These are phyloP conservation scores for Pseudomugil tenellus DNA, from an alignment of 2,797 vertebrate species.

Conservation along the genomic window DNA sequence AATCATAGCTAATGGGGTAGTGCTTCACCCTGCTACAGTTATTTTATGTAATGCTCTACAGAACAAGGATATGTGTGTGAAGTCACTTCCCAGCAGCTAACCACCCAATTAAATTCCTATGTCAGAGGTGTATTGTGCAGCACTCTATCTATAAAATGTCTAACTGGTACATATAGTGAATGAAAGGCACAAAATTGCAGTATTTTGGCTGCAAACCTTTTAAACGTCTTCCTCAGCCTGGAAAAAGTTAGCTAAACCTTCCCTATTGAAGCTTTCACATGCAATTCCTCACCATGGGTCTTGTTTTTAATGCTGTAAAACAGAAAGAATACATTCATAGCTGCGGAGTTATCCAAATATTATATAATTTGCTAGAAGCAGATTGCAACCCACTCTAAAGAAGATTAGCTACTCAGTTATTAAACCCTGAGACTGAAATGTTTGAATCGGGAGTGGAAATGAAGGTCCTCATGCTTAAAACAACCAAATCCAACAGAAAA, in stretches of 20 bases:
- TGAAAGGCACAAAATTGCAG: conserved; percentile 13
- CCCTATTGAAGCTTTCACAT: neutral
- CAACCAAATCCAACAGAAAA: neutral
- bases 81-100: conserved; percentile 9
- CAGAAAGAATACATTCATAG: neutral
- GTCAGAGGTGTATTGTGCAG: neutral
- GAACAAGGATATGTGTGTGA: conserved; percentile 16
- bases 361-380: conserved; percentile 7
- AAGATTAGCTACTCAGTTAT: conserved; percentile 10
- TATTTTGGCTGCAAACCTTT: neutral
- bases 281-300: neutral
- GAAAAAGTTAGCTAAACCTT: neutral
- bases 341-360: conserved; percentile 17
- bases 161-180: conserved; percentile 9
- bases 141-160: neutral
- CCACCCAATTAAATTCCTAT: conserved; percentile 3
- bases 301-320: conserved; percentile 1
- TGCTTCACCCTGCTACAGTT: conserved; percentile 26
- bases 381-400: conserved; percentile 23
- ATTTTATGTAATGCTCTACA: conserved; percentile 40
- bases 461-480: neutral
- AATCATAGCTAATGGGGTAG: conserved; percentile 41
- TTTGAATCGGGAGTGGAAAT: neutral
- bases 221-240: conserved; percentile 7
- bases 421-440: conserved; percentile 2